Evolutionary conservation across 2,113 vertebrate species (phyloP).

Genomic region (Platysternon megacephalum): DNA sequence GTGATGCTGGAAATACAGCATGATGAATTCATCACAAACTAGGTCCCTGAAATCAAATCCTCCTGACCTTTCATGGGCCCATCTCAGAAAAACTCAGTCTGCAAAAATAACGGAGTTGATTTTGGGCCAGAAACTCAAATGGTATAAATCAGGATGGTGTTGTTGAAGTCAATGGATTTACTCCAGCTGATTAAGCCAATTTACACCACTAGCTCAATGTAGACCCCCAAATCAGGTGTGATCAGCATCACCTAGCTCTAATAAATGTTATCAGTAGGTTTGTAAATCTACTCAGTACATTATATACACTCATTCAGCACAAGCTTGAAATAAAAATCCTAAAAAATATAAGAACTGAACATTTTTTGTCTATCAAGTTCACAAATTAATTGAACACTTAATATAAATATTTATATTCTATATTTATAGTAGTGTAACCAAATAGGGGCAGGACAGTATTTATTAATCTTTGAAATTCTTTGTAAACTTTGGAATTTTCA

Average conservation of each 20-base stretch:
- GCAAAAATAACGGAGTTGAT: not conserved
- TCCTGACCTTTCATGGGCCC: not conserved
- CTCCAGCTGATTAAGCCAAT: not conserved
- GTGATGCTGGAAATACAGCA: not conserved
- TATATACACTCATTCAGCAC: not conserved
- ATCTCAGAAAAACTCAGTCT: not conserved
- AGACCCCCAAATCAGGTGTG: not conserved
- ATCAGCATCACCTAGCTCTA: not conserved
- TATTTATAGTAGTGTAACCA: not conserved
- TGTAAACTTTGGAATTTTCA: not conserved
- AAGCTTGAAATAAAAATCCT: conserved; percentile 1
- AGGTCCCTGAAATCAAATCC: not conserved
- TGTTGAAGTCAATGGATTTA: no score
- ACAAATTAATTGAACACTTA: conserved; percentile 15
- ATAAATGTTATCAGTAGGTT: not conserved
- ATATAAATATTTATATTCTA: not conserved
- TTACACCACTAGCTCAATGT: not conserved
- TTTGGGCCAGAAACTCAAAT: not conserved
- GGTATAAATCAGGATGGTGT: not conserved
- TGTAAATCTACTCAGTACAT: not conserved
- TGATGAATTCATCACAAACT: not conserved
- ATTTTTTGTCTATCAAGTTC: conserved; percentile 13
- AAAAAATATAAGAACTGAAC: not conserved
- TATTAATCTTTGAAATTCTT: not conserved
- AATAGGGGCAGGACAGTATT: not conserved